A percentile compares a stretch with the other conserved stretches of the same genome.
Evolutionary conservation across 2,888 invertebrate species (phyloP).

Genomic region (Sturmia bella): DNA sequence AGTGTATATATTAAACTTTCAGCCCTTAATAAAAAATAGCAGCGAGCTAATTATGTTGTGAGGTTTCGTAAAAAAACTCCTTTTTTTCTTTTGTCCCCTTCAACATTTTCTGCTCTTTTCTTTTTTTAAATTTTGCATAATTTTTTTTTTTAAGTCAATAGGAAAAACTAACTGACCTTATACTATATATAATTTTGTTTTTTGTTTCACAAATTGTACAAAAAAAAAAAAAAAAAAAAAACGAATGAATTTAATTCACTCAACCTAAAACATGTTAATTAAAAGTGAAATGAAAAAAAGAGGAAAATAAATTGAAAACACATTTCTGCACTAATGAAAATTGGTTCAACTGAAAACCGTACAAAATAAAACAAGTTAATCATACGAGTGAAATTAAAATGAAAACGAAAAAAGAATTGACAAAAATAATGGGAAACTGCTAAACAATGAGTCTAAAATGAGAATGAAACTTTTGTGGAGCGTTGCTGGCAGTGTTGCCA

Average conservation of each 20-base stretch:
- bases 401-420: conserved; percentile 33
- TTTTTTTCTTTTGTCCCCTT: too few relatives aligned
- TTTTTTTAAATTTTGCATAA: too few relatives aligned
- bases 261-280: conserved; percentile 60
- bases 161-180: background rate
- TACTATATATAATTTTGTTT: conserved; percentile 15
- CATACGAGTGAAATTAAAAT: conserved; percentile 30
- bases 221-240: conserved; percentile 6
- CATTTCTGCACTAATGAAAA: conserved; percentile 63
- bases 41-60: too few relatives aligned
- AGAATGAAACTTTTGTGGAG: background rate
- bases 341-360: conserved; percentile 47
- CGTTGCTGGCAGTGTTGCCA: background rate
- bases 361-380: conserved; percentile 53
- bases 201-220: conserved; percentile 25
- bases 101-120: too few relatives aligned
- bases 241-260: conserved; percentile 43
- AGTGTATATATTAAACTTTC: too few relatives aligned
- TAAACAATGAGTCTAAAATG: conserved; percentile 6
- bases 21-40: too few relatives aligned
- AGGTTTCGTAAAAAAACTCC: too few relatives aligned
- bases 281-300: conserved; percentile 30
- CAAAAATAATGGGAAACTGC: conserved; percentile 41
- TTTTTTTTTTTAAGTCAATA: too few relatives aligned
- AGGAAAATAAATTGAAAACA: conserved; percentile 30